Evolutionary conservation across 2,888 invertebrate species (phyloP), one percentile per base, ranked within the genome.

Genomic region (Torymus texanus): DNA sequence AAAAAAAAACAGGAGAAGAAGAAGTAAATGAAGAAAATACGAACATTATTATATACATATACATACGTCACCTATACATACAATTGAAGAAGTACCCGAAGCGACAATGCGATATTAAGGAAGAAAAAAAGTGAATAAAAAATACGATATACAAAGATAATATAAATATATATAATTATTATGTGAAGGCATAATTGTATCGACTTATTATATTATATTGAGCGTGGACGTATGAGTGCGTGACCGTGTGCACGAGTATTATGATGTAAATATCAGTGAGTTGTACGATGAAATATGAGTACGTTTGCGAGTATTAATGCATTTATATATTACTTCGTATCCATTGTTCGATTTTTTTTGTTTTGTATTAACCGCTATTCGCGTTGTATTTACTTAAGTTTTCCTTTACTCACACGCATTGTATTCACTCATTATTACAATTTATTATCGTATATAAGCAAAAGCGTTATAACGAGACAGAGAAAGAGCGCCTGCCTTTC

Each of bases 251-350:
- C 4, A 50, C 63, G 58, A 72, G 51, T 74, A 61, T 41, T 41
- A 74, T 58, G 82, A 75, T 86, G 85, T 86, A 86, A 83, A 86
- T 86, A 86, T 84, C 85, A 84, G 84, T 80, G 82, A 86, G 83
- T 83, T 84, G 73, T 74, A 74, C 63, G 74, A 84, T 80, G 78
- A 72, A 80, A 70, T 73, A 80, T 81, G 71, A 81, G 84, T 82
- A 75, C 81, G 84, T 75, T 82, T 82, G 84, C 41, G 83, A 74
- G 74, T 50, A 76, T 68, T 72, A 71, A 78, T 77, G 77, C 74
- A 79, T 79, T 81, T 79, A 41, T 41, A 41, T 41, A 41, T 41
- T 41, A 76, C 68, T 79, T 81, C 50, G 41, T 79, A 66, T 63
- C 21, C 63, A 53, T 50, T 65, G 59, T 76, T 81, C 41, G 41